Percentiles rank a stretch among this genome's conserved stretches.
phyloP scores from a whole-genome alignment of 2,113 vertebrate species.

The Piaya cayana region DNA sequence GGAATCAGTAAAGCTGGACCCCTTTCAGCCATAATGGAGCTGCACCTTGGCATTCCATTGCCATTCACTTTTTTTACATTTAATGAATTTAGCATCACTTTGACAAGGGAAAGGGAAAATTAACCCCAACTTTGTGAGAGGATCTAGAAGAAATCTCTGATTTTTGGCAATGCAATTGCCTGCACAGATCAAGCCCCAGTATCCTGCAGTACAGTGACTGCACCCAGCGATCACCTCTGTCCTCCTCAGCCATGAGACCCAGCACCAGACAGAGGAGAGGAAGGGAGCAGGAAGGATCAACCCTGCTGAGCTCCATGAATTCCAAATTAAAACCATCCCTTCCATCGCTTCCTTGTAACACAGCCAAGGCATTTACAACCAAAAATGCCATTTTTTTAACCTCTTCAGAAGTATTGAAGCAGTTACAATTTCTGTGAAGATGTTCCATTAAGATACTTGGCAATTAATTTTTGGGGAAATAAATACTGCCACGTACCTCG shows the following conservation, averaged over 20 bases:
- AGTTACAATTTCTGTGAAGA: not conserved
- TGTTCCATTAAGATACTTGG: not conserved
- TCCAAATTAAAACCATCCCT: slow-evolving; percentile 7
- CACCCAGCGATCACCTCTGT: not conserved
- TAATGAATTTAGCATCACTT: not conserved
- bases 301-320: not conserved
- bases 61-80: not conserved
- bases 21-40: not conserved
- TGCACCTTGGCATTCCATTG: not conserved
- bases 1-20: not conserved
- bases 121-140: not conserved
- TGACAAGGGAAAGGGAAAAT: not conserved
- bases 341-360: not conserved
- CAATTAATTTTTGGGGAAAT: not conserved
- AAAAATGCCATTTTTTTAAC: not conserved
- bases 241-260: not conserved
- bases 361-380: not conserved
- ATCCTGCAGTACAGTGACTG: not conserved
- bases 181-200: not conserved
- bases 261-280: not conserved
- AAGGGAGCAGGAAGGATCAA: not conserved
- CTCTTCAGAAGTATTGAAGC: not conserved
- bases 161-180: not conserved
- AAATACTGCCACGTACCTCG: not conserved
- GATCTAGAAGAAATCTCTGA: not conserved